These are phyloP conservation scores for Penaeus indicus DNA, from an alignment of 1,140 invertebrate species.

Conservation along the genomic window DNA sequence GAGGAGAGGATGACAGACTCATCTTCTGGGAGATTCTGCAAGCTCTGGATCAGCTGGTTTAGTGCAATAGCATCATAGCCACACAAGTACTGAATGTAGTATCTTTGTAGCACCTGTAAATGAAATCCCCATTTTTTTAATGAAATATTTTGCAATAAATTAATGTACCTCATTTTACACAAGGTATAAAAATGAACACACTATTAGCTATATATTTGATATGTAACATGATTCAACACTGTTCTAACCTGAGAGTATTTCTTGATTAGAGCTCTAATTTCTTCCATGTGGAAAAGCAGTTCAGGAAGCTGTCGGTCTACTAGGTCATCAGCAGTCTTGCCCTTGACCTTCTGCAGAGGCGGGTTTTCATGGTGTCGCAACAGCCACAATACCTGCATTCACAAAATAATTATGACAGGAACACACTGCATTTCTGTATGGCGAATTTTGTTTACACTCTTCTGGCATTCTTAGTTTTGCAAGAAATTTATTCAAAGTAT, in stretches of 20 bases:
- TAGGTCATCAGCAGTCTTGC: constrained; percentile 86
- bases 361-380: constrained; percentile 96
- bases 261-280: constrained; percentile 78
- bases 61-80: constrained; percentile 95
- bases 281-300: constrained; percentile 97
- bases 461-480: no score
- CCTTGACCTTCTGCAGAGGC: constrained; percentile 85
- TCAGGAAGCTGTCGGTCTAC: constrained; percentile 96
- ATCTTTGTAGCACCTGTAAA: constrained; percentile 93
- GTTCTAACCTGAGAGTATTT: constrained; percentile 66
- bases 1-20: constrained; percentile 95
- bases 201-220: background rate
- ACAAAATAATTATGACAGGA: constrained; percentile 4
- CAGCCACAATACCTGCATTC: constrained; percentile 79
- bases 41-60: constrained; percentile 90
- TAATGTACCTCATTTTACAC: constrained; percentile 74
- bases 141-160: background rate
- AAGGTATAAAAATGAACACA: constrained; percentile 50
- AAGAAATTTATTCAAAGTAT: no score
- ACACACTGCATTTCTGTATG: no score
- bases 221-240: background rate
- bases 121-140: constrained; percentile 70
- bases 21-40: constrained; percentile 88
- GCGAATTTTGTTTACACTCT: no score
- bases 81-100: constrained; percentile 96